Base-by-base conservation (phyloP, 2,888 invertebrate genomes). In the Prenolepis imparis region DNA sequence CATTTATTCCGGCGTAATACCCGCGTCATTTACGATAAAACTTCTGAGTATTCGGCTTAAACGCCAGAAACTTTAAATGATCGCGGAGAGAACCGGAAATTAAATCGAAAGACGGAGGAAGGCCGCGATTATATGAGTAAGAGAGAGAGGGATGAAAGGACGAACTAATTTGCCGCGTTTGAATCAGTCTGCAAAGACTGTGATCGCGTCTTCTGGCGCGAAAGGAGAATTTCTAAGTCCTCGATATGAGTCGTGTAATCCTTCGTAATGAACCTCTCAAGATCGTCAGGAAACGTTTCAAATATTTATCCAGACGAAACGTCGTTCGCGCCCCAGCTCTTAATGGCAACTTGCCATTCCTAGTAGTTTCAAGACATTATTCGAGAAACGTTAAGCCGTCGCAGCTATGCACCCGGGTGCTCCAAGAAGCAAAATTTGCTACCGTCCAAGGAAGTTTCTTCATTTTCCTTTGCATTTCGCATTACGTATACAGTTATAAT, bases 191-290 rank as follows among this genome's bases (percentile, higher is more conserved):
- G 86, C 88, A 89, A 92, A 91, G 92, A 91, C 91, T 91, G 91
- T 89, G 91, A 92, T 93, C 91, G 86, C 88, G 89, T 77, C 88
- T 86, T 78, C 85, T 86, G 82, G 86, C 88, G 87, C 84, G 87
- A 91, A 90, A 90, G 87, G 89, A 90, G 92, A 90, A 90, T 92
- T 52, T 92, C 91, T 92, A 93, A 93, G 91, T 92, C 93, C 87
- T 88, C 93, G 93, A 93, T 93, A 93, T 93, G 93, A 93, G 91
- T 84, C 90, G 88, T 87, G 92, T 93, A 93, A 93, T 93, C 93
- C 93, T 67, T 70, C 91, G 92, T 93, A 93, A 93, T 93, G 93
- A 93, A 93, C 91, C 91, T 92, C 91, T 91, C 91, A 91, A 92
- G 93, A 91, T 89, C 91, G 91, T 91, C 90, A 88, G 86, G 88